Conservation (phyloP, 1,140 invertebrate species). For the Trachymyrmex cornetzi region DNA sequence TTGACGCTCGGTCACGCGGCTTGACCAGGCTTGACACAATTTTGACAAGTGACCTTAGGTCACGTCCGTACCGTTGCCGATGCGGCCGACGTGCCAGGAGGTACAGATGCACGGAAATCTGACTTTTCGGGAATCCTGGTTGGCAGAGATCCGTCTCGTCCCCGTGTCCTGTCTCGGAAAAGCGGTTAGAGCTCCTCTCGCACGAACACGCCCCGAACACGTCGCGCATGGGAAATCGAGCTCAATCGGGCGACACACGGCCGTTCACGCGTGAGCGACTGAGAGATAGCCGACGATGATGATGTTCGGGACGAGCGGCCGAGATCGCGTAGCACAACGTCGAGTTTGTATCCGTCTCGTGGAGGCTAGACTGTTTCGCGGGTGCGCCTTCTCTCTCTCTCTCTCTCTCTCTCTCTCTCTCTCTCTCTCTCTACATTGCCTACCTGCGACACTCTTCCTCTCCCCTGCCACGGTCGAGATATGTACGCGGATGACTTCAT, state of each 20-base stretch:
- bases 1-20: slow-evolving; percentile 63
- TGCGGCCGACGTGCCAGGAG: background rate
- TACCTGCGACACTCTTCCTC: background rate
- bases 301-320: background rate
- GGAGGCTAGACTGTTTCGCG: background rate
- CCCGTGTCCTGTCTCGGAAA: background rate
- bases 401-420: background rate
- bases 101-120: slow-evolving; percentile 21
- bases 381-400: background rate
- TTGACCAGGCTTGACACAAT: slow-evolving; percentile 78
- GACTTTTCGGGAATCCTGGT: background rate
- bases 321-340: slow-evolving; percentile 2
- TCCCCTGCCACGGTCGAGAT: background rate
- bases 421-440: background rate
- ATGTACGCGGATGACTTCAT: background rate
- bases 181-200: slow-evolving; percentile 18
- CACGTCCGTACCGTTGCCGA: slow-evolving; percentile 34
- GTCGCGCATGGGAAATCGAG: slow-evolving; percentile 27
- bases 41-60: slow-evolving; percentile 73
- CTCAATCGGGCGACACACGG: background rate
- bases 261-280: background rate
- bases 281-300: background rate
- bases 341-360: background rate
- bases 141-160: too few relatives aligned
- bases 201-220: slow-evolving; percentile 42